Evolutionary conservation across 2,797 vertebrate species (phyloP).

Genomic region (Chanos chanos): DNA sequence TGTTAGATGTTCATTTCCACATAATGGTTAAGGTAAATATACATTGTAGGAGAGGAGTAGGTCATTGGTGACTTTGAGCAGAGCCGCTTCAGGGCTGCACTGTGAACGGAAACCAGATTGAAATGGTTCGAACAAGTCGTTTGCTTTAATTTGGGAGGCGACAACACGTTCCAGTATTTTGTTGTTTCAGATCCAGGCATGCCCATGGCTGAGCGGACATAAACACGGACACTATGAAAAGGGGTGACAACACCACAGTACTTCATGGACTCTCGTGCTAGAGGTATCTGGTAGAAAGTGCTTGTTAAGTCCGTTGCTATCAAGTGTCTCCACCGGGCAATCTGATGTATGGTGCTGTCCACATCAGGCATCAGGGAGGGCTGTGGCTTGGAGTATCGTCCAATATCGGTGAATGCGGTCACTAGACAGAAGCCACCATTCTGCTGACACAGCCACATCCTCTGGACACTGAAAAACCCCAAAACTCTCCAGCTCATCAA

Average conservation of each 20-base stretch:
- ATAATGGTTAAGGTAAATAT: no score
- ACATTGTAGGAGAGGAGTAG: no score
- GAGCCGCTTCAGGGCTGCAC: no score
- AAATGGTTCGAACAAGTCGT: no score
- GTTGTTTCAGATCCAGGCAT: no score
- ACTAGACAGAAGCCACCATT: neutral
- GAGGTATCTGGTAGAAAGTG: neutral
- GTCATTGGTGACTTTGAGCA: no score
- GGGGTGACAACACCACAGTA: neutral
- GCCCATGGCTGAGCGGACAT: neutral
- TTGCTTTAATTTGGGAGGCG: no score
- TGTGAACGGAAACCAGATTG: no score
- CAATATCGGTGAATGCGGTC: neutral
- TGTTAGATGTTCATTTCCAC: no score
- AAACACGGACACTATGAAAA: neutral
- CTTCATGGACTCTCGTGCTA: neutral
- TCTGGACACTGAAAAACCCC: neutral
- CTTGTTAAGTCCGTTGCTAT: neutral
- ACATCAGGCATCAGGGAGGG: neutral
- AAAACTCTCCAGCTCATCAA: neutral
- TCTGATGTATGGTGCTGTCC: neutral
- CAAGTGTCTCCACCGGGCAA: neutral
- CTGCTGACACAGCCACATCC: neutral
- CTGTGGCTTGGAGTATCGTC: neutral
- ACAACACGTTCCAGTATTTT: no score